Conservation (phyloP, 2,797 vertebrate species). For the Parauchenoglanis ngamensis region DNA sequence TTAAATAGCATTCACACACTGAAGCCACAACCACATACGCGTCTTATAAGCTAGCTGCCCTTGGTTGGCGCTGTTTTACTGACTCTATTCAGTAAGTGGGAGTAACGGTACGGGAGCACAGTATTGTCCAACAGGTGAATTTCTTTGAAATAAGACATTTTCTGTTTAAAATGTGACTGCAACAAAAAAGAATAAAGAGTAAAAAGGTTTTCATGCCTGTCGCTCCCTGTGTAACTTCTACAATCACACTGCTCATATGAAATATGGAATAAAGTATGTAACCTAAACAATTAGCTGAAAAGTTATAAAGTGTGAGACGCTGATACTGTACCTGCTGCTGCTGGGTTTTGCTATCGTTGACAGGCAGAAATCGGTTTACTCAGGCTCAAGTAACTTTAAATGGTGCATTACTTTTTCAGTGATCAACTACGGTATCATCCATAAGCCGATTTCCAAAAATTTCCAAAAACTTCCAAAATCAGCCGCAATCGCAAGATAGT, state of each 20-base stretch:
- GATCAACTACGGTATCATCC: neutral
- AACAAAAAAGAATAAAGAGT: neutral
- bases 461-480: neutral
- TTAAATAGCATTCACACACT: neutral
- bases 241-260: neutral
- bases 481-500: neutral
- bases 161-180: neutral
- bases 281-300: neutral
- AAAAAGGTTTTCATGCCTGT: too few species aligned
- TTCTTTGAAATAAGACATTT: neutral
- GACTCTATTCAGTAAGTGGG: neutral
- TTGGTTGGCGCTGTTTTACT: constrained; percentile 48
- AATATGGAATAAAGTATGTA: neutral
- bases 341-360: neutral
- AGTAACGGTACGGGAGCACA: constrained; percentile 46
- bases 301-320: neutral
- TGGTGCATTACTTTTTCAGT: neutral
- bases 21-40: neutral
- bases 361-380: neutral
- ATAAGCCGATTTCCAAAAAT: neutral
- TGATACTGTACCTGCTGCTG: constrained; percentile 9
- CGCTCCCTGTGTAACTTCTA: neutral
- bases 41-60: neutral
- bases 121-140: constrained; percentile 34
- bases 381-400: neutral